phyloP scores from a whole-genome alignment of 2,113 vertebrate species.

The Amphiprion ocellaris region DNA sequence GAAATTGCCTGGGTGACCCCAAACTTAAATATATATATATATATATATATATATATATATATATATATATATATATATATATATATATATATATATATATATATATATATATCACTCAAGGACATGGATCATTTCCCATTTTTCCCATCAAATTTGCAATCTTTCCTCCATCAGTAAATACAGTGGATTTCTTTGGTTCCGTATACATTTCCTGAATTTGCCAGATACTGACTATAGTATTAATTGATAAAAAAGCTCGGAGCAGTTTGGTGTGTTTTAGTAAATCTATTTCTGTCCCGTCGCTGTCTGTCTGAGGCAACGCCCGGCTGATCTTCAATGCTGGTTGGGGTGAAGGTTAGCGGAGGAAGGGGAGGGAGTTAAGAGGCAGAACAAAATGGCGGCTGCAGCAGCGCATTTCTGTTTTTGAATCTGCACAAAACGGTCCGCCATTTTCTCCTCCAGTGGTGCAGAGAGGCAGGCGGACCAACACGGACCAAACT shows the following conservation, averaged over 20 bases:
- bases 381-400: conserved; percentile 54
- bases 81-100: too few relatives aligned
- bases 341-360: background rate
- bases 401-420: conserved; percentile 33
- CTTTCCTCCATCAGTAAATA: too few relatives aligned
- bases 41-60: too few relatives aligned
- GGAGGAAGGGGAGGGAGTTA: background rate
- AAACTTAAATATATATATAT: too few relatives aligned
- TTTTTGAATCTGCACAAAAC: conserved; percentile 9
- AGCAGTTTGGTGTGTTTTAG: background rate
- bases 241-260: background rate
- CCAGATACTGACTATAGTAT: background rate
- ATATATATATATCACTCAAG: too few relatives aligned
- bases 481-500: background rate
- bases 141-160: too few relatives aligned
- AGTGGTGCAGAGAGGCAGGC: conserved; percentile 7
- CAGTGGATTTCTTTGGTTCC: too few relatives aligned
- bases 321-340: background rate
- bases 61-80: too few relatives aligned
- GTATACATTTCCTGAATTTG: background rate
- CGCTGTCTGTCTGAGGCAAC: background rate
- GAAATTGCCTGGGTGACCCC: too few relatives aligned
- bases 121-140: too few relatives aligned
- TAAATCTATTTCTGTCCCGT: background rate
- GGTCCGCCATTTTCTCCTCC: conserved; percentile 47